Conservation (phyloP, 2,797 vertebrate genomes). For the Rhadinocentrus ornatus region DNA sequence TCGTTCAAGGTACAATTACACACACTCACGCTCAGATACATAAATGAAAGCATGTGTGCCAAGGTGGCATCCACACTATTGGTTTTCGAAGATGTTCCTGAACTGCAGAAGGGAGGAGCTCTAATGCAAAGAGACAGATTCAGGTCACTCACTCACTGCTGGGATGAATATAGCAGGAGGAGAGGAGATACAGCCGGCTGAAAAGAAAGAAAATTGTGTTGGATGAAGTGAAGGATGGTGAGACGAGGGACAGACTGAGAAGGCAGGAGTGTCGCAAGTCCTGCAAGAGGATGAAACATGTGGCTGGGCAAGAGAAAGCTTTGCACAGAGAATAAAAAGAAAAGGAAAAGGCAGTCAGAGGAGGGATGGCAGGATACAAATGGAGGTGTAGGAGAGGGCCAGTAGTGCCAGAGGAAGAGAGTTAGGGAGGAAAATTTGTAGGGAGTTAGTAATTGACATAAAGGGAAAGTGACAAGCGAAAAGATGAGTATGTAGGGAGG, state of each 20-base stretch:
- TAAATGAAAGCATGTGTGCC: constrained; percentile 32
- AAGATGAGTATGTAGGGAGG: constrained; percentile 65
- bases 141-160: constrained; percentile 82
- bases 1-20: constrained; percentile 61
- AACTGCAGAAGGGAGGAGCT: constrained; percentile 61
- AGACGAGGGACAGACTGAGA: constrained; percentile 14
- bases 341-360: constrained; percentile 20
- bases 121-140: constrained; percentile 87
- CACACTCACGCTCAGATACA: constrained; percentile 35
- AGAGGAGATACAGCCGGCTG: constrained; percentile 58
- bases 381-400: constrained; percentile 32
- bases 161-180: constrained; percentile 66
- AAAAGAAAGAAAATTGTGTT: constrained; percentile 40
- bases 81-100: constrained; percentile 68
- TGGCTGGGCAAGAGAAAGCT: constrained; percentile 13
- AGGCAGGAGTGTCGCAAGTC: constrained; percentile 26
- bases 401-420: constrained; percentile 42
- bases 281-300: constrained; percentile 43
- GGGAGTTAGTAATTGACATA: constrained; percentile 70
- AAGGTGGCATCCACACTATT: constrained; percentile 62
- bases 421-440: constrained; percentile 37
- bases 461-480: constrained; percentile 77
- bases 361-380: constrained; percentile 42
- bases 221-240: constrained; percentile 35
- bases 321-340: constrained; percentile 29